Evolutionary conservation across 2,888 invertebrate genomes (phyloP), one percentile per base, ranked within the genome.

Genomic region (Sclerodermus sp.): DNA sequence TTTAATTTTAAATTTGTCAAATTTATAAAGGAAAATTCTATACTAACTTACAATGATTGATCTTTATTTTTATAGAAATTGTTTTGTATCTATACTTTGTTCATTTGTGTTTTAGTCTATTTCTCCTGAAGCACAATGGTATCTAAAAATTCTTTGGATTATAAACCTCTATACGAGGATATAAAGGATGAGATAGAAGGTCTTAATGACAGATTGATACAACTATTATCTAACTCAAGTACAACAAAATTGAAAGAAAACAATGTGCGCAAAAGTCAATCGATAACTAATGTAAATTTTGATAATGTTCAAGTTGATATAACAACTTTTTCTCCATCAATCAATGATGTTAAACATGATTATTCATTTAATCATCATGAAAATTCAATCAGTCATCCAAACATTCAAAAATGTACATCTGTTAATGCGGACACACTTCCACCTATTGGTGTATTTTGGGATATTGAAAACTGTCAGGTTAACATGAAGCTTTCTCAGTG

Each of bases 391-490:
- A 64, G 64, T 57, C 44, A 59, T 42, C 16, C 71, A 62, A 53
- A 64, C 62, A 43, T 61, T 37, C 68, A 70, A 5, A 73, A 66
- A 42, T 76, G 12, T 12, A 34, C 4, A 34, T 34, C 34, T n/a
- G 10, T 34, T 12, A 34, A 34, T 12, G 34, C 12, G 34, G n/a
- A 34, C 4, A 34, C 74, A 61, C 66, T 85, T 49, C 85, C 85
- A 29, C 90, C 91, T 1, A 86, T 93, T 68, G 93, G 92, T 42
- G 90, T 93, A 60, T 93, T 93, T 79, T 94, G 94, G 94, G 94
- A 94, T 75, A 93, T 94, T 70, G 93, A 94, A 81, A 94, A 94
- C 77, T 92, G 92, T 76, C 87, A 88, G 78, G 87, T 87, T 77
- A 68, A 70, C 60, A 45, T 45, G 10, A 31, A 23, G 23, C 31